phyloP scores from a whole-genome alignment of 2,888 invertebrate genomes.

The Molanna angustata region DNA sequence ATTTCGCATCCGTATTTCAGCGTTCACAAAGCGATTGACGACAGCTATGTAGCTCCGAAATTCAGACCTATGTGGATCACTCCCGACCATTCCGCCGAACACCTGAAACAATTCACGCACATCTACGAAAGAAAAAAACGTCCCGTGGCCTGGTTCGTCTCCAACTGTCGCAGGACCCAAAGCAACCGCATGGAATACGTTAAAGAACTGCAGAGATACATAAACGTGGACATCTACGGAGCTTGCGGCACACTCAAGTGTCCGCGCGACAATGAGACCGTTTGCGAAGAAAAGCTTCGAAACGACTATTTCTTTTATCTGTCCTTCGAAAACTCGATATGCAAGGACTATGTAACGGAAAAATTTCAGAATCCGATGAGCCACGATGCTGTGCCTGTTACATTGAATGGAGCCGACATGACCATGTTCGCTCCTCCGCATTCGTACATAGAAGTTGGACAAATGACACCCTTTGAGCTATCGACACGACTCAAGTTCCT shows the following conservation, averaged over 20 bases:
- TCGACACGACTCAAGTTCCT: conserved; percentile 55
- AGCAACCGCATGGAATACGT: conserved; percentile 46
- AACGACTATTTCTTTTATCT: conserved; percentile 66
- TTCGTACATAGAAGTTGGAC: conserved; percentile 64
- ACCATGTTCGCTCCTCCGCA: conserved; percentile 47
- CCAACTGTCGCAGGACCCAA: conserved; percentile 53
- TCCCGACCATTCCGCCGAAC: too few relatives aligned
- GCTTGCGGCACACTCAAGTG: conserved; percentile 52
- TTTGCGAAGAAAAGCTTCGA: conserved; percentile 44
- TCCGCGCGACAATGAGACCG: conserved; percentile 31
- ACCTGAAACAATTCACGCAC: not conserved
- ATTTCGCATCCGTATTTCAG: conserved; percentile 45
- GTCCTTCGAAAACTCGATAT: conserved; percentile 66
- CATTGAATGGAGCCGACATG: conserved; percentile 48
- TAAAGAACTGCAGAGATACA: conserved; percentile 51
- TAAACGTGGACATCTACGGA: conserved; percentile 63
- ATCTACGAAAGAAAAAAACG: conserved; percentile 41
- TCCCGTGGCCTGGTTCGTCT: conserved; percentile 58
- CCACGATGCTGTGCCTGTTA: conserved; percentile 44
- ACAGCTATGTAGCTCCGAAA: too few relatives aligned
- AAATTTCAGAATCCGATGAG: conserved; percentile 53
- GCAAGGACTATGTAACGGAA: conserved; percentile 68
- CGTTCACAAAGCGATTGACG: conserved; percentile 37
- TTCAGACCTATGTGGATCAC: too few relatives aligned
- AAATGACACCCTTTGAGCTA: conserved; percentile 55